A percentile compares a stretch with the other conserved stretches of the same genome.
Conservation (phyloP, 2,888 invertebrate genomes). For the Andrena praecox region DNA sequence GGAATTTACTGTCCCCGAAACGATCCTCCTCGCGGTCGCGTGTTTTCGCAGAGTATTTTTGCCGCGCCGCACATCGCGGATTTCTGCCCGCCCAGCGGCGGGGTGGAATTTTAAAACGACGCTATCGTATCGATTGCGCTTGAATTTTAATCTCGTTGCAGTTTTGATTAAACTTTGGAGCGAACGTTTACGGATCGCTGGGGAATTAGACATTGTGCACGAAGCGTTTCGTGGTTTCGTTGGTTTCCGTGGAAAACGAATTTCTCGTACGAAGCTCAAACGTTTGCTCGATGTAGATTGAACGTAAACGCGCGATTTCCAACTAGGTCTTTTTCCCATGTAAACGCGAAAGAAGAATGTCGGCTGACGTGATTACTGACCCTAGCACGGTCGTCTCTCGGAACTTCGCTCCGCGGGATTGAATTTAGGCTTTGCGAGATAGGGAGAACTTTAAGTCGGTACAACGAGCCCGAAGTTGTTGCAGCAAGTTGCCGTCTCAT, state of each 20-base stretch:
- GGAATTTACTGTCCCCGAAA: constrained; percentile 14
- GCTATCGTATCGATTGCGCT: constrained; percentile 23
- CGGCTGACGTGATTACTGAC: constrained; percentile 34
- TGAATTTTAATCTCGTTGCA: constrained; percentile 12
- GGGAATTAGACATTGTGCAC: not conserved
- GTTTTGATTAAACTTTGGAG: not conserved
- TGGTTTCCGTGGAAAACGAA: not conserved
- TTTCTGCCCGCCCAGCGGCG: constrained; percentile 2
- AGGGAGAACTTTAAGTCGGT: constrained; percentile 55
- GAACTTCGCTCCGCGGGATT: constrained; percentile 54
- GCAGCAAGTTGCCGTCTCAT: constrained; percentile 45
- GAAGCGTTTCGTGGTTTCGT: not conserved
- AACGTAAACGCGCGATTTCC: not conserved
- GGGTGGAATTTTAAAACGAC: constrained; percentile 32
- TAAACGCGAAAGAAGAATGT: constrained; percentile 9
- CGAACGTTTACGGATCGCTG: constrained; percentile 21
- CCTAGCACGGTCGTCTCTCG: not conserved
- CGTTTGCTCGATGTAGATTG: not conserved
- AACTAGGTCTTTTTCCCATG: not conserved
- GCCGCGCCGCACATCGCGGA: constrained; percentile 23
- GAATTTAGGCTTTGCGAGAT: constrained; percentile 56
- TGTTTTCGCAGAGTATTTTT: not conserved
- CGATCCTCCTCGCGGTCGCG: constrained; percentile 9
- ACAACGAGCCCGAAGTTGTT: constrained; percentile 54
- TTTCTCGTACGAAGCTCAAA: not conserved